Conservation (phyloP, 2,113 vertebrate species). For the Motacilla tschutschensis region DNA sequence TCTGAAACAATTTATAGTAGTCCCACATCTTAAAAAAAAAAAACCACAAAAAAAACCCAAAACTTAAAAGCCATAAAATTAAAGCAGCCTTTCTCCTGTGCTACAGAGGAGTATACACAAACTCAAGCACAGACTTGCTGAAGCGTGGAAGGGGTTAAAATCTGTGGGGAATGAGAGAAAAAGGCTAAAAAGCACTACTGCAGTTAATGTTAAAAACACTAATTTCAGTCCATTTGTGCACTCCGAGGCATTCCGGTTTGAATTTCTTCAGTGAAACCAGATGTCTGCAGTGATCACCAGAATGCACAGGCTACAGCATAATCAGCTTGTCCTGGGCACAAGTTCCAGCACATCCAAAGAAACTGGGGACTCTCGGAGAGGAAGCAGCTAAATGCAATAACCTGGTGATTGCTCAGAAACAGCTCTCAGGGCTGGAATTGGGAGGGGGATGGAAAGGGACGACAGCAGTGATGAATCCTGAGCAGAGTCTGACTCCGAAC, state of each 20-base stretch:
- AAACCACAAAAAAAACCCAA: too few relatives aligned
- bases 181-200: not conserved
- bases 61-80: not conserved
- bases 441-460: not conserved
- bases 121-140: not conserved
- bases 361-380: not conserved
- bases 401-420: not conserved
- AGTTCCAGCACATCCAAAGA: not conserved
- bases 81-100: not conserved
- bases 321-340: not conserved
- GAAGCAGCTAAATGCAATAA: not conserved
- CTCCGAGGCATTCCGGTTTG: not conserved
- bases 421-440: rapidly evolving
- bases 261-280: slow-evolving; percentile 12
- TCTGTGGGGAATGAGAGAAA: not conserved
- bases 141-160: not conserved
- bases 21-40: not conserved
- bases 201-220: not conserved
- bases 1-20: not conserved
- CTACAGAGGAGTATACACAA: not conserved
- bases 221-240: slow-evolving; percentile 8
- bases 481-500: not conserved
- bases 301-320: not conserved
- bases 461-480: not conserved
- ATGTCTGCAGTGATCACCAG: not conserved